Conservation (phyloP, 2,888 invertebrate species). For the Itoplectis maculator region DNA sequence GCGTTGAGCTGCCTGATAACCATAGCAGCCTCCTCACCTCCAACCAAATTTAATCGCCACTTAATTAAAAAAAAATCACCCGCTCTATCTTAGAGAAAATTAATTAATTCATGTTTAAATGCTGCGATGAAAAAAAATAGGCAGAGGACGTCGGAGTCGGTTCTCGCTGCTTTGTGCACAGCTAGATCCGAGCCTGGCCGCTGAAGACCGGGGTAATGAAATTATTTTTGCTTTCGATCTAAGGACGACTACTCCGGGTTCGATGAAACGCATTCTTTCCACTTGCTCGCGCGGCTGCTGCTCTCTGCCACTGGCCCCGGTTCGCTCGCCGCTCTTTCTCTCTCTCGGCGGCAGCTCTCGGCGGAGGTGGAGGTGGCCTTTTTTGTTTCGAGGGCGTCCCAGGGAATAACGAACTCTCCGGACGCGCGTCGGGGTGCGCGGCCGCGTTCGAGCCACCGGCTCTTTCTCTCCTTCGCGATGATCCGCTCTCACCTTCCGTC, state of each 20-base stretch:
- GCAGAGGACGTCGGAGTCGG: too few species aligned
- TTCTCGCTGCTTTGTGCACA: not conserved
- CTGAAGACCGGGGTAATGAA: constrained; percentile 84
- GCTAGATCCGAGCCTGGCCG: constrained; percentile 76
- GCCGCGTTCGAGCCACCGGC: constrained; percentile 3
- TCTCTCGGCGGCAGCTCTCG: not conserved
- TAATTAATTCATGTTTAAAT: too few species aligned
- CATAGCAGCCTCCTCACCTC: not conserved
- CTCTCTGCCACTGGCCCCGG: constrained; percentile 60
- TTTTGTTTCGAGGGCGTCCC: constrained; percentile 75
- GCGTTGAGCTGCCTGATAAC: constrained; percentile 2
- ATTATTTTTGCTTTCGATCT: constrained; percentile 86
- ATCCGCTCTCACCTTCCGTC: constrained; percentile 35
- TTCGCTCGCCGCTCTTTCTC: constrained; percentile 33
- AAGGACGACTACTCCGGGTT: constrained; percentile 86
- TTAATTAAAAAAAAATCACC: too few species aligned
- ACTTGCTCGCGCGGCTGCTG: constrained; percentile 43
- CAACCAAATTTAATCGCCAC: not conserved
- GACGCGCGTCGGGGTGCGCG: constrained; percentile 58
- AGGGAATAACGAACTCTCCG: constrained; percentile 79
- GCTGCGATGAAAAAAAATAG: not conserved
- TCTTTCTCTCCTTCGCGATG: constrained; percentile 38
- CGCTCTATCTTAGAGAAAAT: too few species aligned
- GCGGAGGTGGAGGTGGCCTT: constrained; percentile 57
- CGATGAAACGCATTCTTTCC: constrained; percentile 82